Evolutionary conservation across 2,888 invertebrate genomes (phyloP).

Genomic region (Hedychridium roseum): DNA sequence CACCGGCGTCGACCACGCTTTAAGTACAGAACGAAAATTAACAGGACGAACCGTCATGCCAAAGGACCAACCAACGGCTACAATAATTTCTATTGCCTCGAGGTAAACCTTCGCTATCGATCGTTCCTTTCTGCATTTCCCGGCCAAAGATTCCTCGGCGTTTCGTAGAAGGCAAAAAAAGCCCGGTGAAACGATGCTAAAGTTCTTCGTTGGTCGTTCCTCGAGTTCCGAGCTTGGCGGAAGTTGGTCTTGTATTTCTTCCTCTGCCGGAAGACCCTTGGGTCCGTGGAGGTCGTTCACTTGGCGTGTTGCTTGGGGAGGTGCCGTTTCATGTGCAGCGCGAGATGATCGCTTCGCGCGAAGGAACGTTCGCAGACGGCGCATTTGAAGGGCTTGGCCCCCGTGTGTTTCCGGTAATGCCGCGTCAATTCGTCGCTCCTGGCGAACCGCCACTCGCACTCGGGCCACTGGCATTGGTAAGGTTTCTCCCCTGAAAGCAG

Average conservation of each 20-base stretch:
- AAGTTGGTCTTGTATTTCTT: too few relatives aligned
- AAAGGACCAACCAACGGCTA: too few relatives aligned
- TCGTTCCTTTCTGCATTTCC: too few relatives aligned
- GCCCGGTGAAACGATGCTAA: background rate
- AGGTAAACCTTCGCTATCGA: too few relatives aligned
- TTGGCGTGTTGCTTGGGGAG: conserved; percentile 83
- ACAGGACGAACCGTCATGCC: too few relatives aligned
- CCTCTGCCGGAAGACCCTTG: too few relatives aligned
- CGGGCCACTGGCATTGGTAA: conserved; percentile 97
- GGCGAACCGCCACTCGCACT: conserved; percentile 97
- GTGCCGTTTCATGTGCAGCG: conserved; percentile 96
- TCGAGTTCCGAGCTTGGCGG: too few relatives aligned
- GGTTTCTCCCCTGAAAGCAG: conserved; percentile 90
- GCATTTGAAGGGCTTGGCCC: conserved; percentile 96
- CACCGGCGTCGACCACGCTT: conserved; percentile 6
- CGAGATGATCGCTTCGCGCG: conserved; percentile 94
- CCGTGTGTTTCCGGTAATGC: conserved; percentile 96
- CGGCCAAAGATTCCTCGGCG: too few relatives aligned
- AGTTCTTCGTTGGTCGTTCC: background rate
- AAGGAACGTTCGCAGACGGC: conserved; percentile 94
- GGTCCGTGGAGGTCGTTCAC: conserved; percentile 65
- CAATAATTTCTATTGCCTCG: too few relatives aligned
- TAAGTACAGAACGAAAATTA: too few relatives aligned
- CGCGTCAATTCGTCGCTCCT: conserved; percentile 95
- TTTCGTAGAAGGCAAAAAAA: too few relatives aligned